Evolutionary conservation across 2,888 invertebrate genomes (phyloP).

Genomic region (Hypsopygia costalis): DNA sequence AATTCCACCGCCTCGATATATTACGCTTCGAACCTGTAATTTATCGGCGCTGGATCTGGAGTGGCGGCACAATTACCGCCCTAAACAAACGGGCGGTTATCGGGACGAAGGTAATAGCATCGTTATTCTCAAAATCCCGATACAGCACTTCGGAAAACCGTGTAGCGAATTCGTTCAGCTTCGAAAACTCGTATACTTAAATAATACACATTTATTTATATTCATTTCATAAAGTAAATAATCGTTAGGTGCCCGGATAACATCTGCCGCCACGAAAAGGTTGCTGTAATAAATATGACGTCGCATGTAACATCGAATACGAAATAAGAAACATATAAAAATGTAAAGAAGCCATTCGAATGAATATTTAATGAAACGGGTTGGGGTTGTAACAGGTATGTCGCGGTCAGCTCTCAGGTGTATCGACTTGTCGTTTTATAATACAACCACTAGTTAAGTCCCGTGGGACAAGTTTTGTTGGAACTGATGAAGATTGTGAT

Average conservation of each 20-base stretch:
- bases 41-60: constrained; percentile 47
- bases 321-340: constrained; percentile 40
- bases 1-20: constrained; percentile 42
- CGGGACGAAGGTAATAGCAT: constrained; percentile 29
- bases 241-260: constrained; percentile 2
- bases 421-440: constrained; percentile 12
- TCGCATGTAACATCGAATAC: constrained; percentile 34
- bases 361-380: constrained; percentile 44
- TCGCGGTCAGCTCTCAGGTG: constrained; percentile 22
- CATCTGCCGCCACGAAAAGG: constrained; percentile 14
- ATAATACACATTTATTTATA: constrained; percentile 6
- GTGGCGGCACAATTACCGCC: constrained; percentile 49
- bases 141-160: constrained; percentile 6
- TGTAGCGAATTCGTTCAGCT: neutral
- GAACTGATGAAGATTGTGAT: neutral
- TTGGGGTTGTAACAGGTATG: constrained; percentile 24
- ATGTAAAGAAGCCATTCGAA: constrained; percentile 38
- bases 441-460: neutral
- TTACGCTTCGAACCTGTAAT: constrained; percentile 52
- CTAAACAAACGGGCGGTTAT: constrained; percentile 53
- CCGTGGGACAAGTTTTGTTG: neutral
- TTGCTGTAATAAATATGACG: constrained; percentile 34
- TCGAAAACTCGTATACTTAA: constrained; percentile 2
- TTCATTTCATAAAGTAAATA: constrained; percentile 8
- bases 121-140: constrained; percentile 28